Percentiles rank a stretch among this genome's conserved stretches.
phyloP scores from a whole-genome alignment of 1,140 invertebrate species.

The Apolygus lucorum region DNA sequence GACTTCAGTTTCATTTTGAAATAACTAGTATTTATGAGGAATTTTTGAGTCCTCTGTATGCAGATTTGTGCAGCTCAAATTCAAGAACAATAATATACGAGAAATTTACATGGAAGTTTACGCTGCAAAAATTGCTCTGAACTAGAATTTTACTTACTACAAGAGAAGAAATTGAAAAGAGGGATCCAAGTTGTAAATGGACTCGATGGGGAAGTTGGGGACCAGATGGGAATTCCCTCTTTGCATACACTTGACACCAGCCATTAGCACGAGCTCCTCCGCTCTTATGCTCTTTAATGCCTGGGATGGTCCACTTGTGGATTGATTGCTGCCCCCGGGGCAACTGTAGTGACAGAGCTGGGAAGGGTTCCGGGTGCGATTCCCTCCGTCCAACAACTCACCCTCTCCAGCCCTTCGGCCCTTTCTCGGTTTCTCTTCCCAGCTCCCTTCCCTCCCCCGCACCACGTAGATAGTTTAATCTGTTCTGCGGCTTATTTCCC shows the following conservation, averaged over 20 bases:
- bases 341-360: not conserved
- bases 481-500: slow-evolving; percentile 19
- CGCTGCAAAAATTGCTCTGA: no score
- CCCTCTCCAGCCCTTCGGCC: not conserved
- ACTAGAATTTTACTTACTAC: no score
- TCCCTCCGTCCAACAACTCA: not conserved
- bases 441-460: not conserved
- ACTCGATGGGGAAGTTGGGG: no score
- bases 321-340: not conserved
- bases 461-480: slow-evolving; percentile 18
- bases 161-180: no score
- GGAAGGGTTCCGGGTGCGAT: no score
- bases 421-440: not conserved
- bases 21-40: no score
- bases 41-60: no score
- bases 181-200: no score
- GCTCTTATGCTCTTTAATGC: not conserved
- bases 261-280: not conserved
- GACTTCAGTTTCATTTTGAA: no score
- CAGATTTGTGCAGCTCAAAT: no score
- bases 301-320: not conserved
- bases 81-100: no score
- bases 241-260: not conserved
- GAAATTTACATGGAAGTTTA: no score
- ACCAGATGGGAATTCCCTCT: not conserved